Evolutionary conservation across 2,113 vertebrate genomes (phyloP), one percentile per base, ranked within the genome.

Genomic region (Anoplopoma fimbria): DNA sequence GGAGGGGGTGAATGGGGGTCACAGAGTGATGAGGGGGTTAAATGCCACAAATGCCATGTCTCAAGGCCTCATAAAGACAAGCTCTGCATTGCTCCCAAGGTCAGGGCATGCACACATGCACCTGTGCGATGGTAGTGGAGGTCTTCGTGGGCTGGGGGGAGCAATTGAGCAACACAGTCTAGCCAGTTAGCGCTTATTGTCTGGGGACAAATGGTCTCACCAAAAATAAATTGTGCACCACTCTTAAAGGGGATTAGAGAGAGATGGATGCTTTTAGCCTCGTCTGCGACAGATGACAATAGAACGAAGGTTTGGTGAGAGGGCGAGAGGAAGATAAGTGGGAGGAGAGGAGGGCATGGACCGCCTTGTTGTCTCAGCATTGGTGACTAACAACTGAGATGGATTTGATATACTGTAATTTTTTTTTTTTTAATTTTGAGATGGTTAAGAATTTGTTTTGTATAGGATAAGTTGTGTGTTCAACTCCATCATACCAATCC

Each of bases 1-100:
- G 86, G 88, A 74, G 81, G 71, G 80, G 82, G 75, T 70, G 67
- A 78, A 75, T 38, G 75, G 81, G 89, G 89, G 88, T 90, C 87
- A 89, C 75, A 61, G 79, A 92, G 86, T 91, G 91, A 94, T 90
- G 91, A 89, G 76, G 85, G 92, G 91, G 92, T 94, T 92, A 94
- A 94, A 93, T 92, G 90, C 91, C 92, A 94, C 92, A 92, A 88
- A 92, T 93, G 93, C 92, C 92, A 90, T 91, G 94, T 92, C 91
- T 91, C 89, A 86, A 90, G 88, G 85, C 92, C 91, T 92, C 92
- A 91, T 94, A 88, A 90, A 92, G 90, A 92, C 88, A 92, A 91
- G 89, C 88, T 90, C 90, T 89, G 86, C 85, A 83, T 87, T 90
- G 90, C 92, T 87, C 91, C 88, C 89, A 94, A 95, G 93, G 94